Conservation (phyloP, 2,113 vertebrate species). For the Bothrops jararaca region DNA sequence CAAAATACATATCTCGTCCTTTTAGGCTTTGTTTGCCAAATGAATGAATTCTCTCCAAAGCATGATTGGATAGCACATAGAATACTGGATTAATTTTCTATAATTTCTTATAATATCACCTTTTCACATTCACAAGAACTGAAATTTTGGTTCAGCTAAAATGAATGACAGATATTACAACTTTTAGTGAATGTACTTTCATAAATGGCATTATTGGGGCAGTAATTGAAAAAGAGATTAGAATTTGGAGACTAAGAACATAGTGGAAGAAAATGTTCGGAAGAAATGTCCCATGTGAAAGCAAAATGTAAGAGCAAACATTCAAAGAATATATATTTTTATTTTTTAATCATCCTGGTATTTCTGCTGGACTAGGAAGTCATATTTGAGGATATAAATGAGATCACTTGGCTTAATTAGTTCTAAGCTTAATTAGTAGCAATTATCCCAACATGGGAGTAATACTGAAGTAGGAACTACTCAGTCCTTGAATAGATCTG, state of each 20-base stretch:
- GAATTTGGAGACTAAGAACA: conserved; percentile 23
- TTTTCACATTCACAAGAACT: not conserved
- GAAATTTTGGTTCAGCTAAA: not conserved
- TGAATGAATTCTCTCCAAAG: not conserved
- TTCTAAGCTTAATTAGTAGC: conserved; percentile 87
- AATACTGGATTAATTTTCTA: not conserved
- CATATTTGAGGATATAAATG: conserved; percentile 84
- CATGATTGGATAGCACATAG: not conserved
- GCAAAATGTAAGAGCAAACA: conserved; percentile 51
- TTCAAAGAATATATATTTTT: conserved; percentile 59
- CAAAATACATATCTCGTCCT: not conserved
- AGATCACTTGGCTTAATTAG: conserved; percentile 86
- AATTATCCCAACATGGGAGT: conserved; percentile 88
- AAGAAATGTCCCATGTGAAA: conserved; percentile 46
- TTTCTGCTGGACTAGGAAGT: conserved; percentile 76
- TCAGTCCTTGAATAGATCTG: conserved; percentile 82
- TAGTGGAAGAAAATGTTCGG: conserved; percentile 18
- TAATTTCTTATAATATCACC: not conserved
- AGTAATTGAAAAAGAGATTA: conserved; percentile 23
- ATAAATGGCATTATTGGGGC: not conserved
- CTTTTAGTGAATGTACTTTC: not conserved
- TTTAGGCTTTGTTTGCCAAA: not conserved
- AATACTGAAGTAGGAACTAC: conserved; percentile 82
- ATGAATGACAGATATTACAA: not conserved
- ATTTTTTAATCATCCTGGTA: conserved; percentile 54